phyloP scores from a whole-genome alignment of 2,888 invertebrate species.

The Thecocarcelia acutangulata region DNA sequence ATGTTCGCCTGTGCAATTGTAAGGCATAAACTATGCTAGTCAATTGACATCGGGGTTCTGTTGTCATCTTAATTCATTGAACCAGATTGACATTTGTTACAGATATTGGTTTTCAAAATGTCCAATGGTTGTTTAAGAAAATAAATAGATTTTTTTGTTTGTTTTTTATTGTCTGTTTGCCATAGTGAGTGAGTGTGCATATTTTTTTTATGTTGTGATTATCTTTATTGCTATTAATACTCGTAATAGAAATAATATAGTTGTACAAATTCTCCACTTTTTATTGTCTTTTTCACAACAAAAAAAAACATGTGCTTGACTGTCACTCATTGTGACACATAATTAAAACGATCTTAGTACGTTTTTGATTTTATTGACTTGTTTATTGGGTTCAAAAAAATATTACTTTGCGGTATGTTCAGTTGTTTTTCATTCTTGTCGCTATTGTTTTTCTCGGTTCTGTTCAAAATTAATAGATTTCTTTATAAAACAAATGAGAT shows the following conservation, averaged over 20 bases:
- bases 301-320: slow-evolving; percentile 33
- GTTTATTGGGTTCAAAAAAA: slow-evolving; percentile 29
- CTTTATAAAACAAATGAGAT: slow-evolving; percentile 13
- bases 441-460: background rate
- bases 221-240: slow-evolving; percentile 13
- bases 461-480: background rate
- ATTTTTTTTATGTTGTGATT: slow-evolving; percentile 28
- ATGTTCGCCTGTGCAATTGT: no score
- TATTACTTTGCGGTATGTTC: slow-evolving; percentile 50
- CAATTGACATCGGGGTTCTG: background rate
- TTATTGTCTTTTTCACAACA: slow-evolving; percentile 26
- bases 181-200: background rate
- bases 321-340: slow-evolving; percentile 62
- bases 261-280: slow-evolving; percentile 47
- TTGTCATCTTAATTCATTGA: slow-evolving; percentile 49
- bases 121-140: slow-evolving; percentile 45
- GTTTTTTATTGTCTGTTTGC: slow-evolving; percentile 37
- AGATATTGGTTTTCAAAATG: slow-evolving; percentile 51
- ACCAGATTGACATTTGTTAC: slow-evolving; percentile 59
- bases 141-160: slow-evolving; percentile 28
- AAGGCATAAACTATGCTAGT: no score
- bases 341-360: slow-evolving; percentile 51
- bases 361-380: slow-evolving; percentile 23
- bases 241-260: slow-evolving; percentile 25
- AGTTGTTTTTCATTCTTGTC: slow-evolving; percentile 12